A percentile compares a stretch with the other conserved stretches of the same genome.
Conservation (phyloP, 2,888 invertebrate genomes). For the Conistra vaccinii region DNA sequence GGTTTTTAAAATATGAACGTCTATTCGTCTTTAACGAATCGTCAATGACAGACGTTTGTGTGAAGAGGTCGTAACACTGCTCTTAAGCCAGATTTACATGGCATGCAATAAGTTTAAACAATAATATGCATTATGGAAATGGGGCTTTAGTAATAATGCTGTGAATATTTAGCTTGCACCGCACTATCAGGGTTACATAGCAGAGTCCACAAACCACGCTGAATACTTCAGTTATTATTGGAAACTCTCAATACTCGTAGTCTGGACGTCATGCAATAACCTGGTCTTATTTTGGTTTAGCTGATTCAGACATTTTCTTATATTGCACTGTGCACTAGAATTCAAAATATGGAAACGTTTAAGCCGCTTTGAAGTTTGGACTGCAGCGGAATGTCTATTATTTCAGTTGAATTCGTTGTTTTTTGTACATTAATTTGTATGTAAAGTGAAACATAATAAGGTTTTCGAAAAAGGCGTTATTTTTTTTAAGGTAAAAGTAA, state of each 20-base stretch:
- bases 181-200: constrained; percentile 53
- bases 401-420: constrained; percentile 24
- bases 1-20: background rate
- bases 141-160: constrained; percentile 25
- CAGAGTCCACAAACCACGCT: constrained; percentile 70
- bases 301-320: constrained; percentile 65
- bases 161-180: constrained; percentile 64
- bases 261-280: constrained; percentile 74
- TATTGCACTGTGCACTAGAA: constrained; percentile 47
- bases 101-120: background rate
- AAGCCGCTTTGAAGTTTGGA: constrained; percentile 23
- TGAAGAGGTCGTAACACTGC: background rate
- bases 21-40: background rate
- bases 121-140: background rate
- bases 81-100: background rate
- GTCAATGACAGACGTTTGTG: background rate
- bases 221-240: constrained; percentile 82
- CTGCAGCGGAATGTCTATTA: constrained; percentile 11
- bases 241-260: constrained; percentile 74
- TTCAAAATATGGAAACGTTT: constrained; percentile 44
- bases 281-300: constrained; percentile 70
- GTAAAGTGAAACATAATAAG: background rate
- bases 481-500: background rate
- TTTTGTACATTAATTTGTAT: constrained; percentile 4
- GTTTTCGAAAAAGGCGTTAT: background rate